Evolutionary conservation across 2,888 invertebrate species (phyloP).

Genomic region (Phaonia tiefii): DNA sequence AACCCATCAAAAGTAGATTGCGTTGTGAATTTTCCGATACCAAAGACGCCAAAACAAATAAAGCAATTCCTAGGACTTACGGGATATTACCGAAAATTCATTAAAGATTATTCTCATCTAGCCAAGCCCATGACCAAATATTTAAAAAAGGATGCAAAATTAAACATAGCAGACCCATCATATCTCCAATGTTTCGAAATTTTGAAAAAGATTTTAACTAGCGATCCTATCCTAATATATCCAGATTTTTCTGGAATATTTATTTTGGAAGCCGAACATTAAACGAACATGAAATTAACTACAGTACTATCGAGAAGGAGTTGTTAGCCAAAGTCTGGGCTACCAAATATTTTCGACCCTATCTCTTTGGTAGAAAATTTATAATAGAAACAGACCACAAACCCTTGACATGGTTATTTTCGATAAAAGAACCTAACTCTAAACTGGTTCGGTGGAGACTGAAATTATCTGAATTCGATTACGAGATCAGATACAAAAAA

Average conservation of each 20-base stretch:
- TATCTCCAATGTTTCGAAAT: slow-evolving; percentile 41
- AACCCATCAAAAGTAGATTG: slow-evolving; percentile 59
- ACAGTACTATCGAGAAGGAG: slow-evolving; percentile 54
- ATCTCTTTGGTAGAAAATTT: slow-evolving; percentile 21
- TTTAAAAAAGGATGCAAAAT: slow-evolving; percentile 43
- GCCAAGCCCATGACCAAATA: slow-evolving; percentile 52
- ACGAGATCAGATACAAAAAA: slow-evolving; percentile 31
- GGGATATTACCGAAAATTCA: slow-evolving; percentile 60
- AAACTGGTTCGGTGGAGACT: slow-evolving; percentile 32
- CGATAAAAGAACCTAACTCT: slow-evolving; percentile 29
- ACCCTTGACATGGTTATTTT: slow-evolving; percentile 30
- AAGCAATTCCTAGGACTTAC: slow-evolving; percentile 57
- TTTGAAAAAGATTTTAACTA: slow-evolving; percentile 40
- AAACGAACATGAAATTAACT: slow-evolving; percentile 57
- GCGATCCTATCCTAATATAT: slow-evolving; percentile 53
- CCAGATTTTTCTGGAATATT: slow-evolving; percentile 39
- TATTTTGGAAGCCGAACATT: slow-evolving; percentile 49
- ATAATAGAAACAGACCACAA: slow-evolving; percentile 28
- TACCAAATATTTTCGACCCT: slow-evolving; percentile 49
- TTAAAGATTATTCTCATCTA: slow-evolving; percentile 42
- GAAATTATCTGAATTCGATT: slow-evolving; percentile 33
- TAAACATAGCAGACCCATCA: slow-evolving; percentile 20
- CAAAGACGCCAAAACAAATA: slow-evolving; percentile 55
- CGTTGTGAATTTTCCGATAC: slow-evolving; percentile 51
- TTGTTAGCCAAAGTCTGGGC: slow-evolving; percentile 52